phyloP scores from a whole-genome alignment of 30 jellyfish, hydroid and myxozoan genomes.

The Aurelia sp. region DNA sequence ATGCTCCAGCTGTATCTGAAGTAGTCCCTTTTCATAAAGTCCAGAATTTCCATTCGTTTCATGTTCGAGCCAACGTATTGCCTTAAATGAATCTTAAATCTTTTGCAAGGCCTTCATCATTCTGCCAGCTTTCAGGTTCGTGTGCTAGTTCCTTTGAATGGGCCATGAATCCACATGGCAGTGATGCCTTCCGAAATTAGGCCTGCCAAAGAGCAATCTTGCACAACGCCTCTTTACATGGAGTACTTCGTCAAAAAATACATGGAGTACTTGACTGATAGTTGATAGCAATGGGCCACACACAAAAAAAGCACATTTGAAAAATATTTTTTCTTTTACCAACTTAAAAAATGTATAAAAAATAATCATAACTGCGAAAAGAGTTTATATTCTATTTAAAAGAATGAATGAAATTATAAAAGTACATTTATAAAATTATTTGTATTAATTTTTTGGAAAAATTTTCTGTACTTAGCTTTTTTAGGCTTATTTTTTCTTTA shows the following conservation, averaged over 20 bases:
- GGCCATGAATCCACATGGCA: too few relatives aligned
- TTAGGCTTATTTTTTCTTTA: not conserved
- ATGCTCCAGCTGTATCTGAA: constrained; percentile 73
- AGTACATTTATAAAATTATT: not conserved
- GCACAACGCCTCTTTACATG: too few relatives aligned
- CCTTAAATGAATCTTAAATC: too few relatives aligned
- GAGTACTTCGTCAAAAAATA: too few relatives aligned
- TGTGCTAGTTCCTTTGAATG: too few relatives aligned
- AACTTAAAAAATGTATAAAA: too few relatives aligned
- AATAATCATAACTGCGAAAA: too few relatives aligned
- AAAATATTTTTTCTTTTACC: not conserved
- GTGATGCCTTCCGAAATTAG: too few relatives aligned
- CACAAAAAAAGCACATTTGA: not conserved
- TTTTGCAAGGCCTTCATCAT: constrained; percentile 35
- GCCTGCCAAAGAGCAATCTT: too few relatives aligned
- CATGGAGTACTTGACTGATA: too few relatives aligned
- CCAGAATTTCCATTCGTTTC: constrained; percentile 56
- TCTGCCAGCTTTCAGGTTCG: constrained; percentile 33
- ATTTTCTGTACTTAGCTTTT: not conserved
- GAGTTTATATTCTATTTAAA: not conserved
- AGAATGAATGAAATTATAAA: not conserved
- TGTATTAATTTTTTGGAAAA: not conserved
- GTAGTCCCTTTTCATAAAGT: constrained; percentile 61
- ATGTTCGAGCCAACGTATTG: constrained; percentile 20
- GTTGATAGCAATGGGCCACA: too few relatives aligned